These are phyloP conservation scores for Calliphora vicina DNA, from an alignment of 1,140 invertebrate genomes.

Conservation along the genomic window DNA sequence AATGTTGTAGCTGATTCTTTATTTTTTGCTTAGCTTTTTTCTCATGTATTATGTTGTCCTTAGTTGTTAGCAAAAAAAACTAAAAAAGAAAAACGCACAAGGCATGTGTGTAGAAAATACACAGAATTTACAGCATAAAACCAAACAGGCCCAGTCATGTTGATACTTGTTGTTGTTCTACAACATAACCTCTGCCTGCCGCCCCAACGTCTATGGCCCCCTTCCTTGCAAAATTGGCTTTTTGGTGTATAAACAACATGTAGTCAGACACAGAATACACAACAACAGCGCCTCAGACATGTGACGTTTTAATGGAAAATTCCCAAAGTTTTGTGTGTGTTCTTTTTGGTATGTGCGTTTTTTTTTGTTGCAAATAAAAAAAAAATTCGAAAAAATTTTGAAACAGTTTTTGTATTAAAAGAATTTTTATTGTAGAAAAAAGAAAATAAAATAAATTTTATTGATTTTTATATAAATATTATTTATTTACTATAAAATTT, in stretches of 20 bases:
- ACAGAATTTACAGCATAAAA: not conserved
- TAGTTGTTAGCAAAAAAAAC: slow-evolving; percentile 15
- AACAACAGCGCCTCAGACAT: not conserved
- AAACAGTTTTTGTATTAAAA: too few species aligned
- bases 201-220: not conserved
- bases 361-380: not conserved
- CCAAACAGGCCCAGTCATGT: not conserved
- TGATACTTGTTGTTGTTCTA: not conserved
- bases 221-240: too few species aligned
- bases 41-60: not conserved
- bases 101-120: not conserved
- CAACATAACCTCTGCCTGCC: not conserved
- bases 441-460: too few species aligned
- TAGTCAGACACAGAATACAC: not conserved
- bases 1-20: not conserved
- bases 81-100: too few species aligned
- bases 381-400: too few species aligned
- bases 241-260: too few species aligned
- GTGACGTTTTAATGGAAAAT: slow-evolving; percentile 13
- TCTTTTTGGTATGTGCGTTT: slow-evolving; percentile 7
- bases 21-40: not conserved
- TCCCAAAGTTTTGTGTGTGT: slow-evolving; percentile 12
- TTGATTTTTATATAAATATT: too few species aligned
- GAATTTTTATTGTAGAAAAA: too few species aligned
- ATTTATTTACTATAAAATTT: too few species aligned